Base-by-base conservation (phyloP, 2,113 vertebrate species). In the Tor tambroides region DNA sequence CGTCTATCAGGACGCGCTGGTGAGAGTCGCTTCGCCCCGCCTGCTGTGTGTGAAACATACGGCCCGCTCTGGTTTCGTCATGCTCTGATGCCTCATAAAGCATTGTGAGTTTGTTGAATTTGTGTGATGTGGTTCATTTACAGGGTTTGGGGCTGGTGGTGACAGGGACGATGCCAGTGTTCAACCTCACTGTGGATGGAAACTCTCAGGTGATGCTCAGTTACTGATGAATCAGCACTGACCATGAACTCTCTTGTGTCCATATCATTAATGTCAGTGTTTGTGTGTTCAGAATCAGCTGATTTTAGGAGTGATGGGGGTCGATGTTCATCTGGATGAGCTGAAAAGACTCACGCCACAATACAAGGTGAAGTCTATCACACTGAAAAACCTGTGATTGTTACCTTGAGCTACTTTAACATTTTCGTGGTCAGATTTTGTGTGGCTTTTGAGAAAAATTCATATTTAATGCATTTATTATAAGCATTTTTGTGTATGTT, bases 1-100 rank as follows among this genome's bases (percentile, higher is more conserved):
- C 2, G 98, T 98, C 84, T 99, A 99, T 91, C 97, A 99, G 93
- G 98, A 99, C 86, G 98, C 98, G 3, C 92, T 99, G 97, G 98
- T 99, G 92, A 95, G 88, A 80, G 87, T 75, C 69, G 67, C 85
- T 78, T 54, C 75, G 32, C 9, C 85, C 63, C 76, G 10, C 23
- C 46, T 41, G 19, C 69, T 28, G 59, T 78, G 21, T 76, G 41
- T 28, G 72, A 72, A 21, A 32, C 81, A 79, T 79, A 79, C 21
- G 77, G 76, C 4, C 9, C 19, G 9, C 32, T 72, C 19, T 23
- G 32, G 1, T 35, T 23, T 11, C 69, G 1, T 72, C 21, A 11
- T 41, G n/a, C 21, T 72, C 26, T 21, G 67, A 35, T 19, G 67
- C 30, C 46, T 30, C 76, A 78, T 12, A 0, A 5, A 38, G 2